These are phyloP conservation scores for Cheilosia pagana DNA, from an alignment of 2,888 invertebrate species.

Conservation along the genomic window DNA sequence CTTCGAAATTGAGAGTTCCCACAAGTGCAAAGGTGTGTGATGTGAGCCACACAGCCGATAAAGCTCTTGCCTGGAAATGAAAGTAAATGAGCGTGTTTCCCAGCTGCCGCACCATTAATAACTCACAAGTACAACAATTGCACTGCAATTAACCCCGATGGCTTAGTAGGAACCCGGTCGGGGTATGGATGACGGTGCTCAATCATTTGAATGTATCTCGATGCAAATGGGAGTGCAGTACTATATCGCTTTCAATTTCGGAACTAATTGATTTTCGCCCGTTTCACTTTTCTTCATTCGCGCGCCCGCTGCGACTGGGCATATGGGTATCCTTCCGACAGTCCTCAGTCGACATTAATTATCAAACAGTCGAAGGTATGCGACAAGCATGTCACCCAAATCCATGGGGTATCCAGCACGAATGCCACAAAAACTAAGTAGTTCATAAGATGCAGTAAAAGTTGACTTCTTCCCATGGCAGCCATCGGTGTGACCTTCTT, in stretches of 20 bases:
- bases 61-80: conserved; percentile 1
- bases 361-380: conserved; percentile 36
- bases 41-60: not conserved
- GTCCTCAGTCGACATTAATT: conserved; percentile 14
- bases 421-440: conserved; percentile 71
- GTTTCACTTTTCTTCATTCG: conserved; percentile 35
- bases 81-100: conserved; percentile 25
- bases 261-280: conserved; percentile 46
- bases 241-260: conserved; percentile 49
- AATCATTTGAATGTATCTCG: conserved; percentile 19
- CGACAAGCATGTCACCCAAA: conserved; percentile 72
- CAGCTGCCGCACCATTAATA: conserved; percentile 6
- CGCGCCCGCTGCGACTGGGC: not conserved
- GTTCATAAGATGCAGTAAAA: conserved; percentile 65
- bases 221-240: not conserved
- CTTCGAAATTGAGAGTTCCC: conserved; percentile 16
- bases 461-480: conserved; percentile 40
- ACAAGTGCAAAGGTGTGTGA: conserved; percentile 34
- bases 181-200: not conserved
- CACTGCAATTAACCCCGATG: conserved; percentile 36
- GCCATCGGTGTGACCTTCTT: conserved; percentile 62
- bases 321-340: conserved; percentile 19
- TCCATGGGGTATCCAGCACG: conserved; percentile 73
- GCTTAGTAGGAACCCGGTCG: not conserved
- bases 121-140: conserved; percentile 30